phyloP scores from a whole-genome alignment of 2,113 vertebrate genomes.

The Pungitius pungitius region DNA sequence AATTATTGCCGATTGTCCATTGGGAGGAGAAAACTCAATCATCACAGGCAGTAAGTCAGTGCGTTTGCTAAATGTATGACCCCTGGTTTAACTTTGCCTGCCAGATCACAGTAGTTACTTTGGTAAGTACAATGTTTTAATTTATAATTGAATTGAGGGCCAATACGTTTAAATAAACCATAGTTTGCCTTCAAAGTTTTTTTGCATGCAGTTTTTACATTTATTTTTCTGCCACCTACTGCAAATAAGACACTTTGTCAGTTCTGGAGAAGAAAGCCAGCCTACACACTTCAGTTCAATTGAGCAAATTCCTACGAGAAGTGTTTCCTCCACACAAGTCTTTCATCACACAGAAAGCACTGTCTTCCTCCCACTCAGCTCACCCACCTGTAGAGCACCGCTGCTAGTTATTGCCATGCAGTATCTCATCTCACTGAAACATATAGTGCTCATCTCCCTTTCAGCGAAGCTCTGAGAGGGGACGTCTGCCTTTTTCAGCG shows the following conservation, averaged over 20 bases:
- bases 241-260: conserved; percentile 11
- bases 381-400: conserved; percentile 54
- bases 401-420: conserved; percentile 17
- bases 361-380: conserved; percentile 38
- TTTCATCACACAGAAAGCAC: conserved; percentile 45
- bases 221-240: conserved; percentile 10
- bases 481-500: conserved; percentile 48
- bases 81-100: neutral
- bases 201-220: conserved; percentile 3
- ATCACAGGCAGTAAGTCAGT: too few species aligned
- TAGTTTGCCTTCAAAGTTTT: neutral
- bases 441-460: conserved; percentile 52
- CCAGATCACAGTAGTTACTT: neutral
- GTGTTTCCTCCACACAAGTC: conserved; percentile 38
- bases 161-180: neutral
- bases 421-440: conserved; percentile 39
- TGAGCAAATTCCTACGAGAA: conserved; percentile 39
- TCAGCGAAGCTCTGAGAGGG: conserved; percentile 40
- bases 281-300: conserved; percentile 23
- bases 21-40: neutral
- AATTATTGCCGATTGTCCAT: neutral
- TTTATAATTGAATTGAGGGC: neutral
- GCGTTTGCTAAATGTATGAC: too few species aligned
- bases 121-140: neutral
- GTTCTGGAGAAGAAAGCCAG: conserved; percentile 22